Conservation (phyloP, 2,888 invertebrate species). For the Podotricha telesiphe region DNA sequence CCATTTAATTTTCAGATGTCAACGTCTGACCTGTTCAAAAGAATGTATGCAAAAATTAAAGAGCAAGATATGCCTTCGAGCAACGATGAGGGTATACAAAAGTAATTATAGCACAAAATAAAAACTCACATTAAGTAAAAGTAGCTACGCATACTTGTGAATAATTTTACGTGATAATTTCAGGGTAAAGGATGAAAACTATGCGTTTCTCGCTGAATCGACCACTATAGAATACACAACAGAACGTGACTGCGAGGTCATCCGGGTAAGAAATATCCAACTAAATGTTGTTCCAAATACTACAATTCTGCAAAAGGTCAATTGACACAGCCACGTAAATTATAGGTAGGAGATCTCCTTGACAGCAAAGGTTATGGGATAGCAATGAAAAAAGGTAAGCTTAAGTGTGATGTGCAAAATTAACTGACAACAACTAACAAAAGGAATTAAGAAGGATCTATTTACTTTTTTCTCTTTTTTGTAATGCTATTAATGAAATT, state of each 20-base stretch:
- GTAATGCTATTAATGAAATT: too few relatives aligned
- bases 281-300: neutral
- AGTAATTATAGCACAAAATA: constrained; percentile 53
- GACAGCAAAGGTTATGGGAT: constrained; percentile 95
- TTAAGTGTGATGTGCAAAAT: neutral
- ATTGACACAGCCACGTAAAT: neutral
- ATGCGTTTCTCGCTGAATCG: constrained; percentile 96
- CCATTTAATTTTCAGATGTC: constrained; percentile 84
- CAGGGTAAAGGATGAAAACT: constrained; percentile 70
- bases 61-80: constrained; percentile 79
- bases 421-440: neutral
- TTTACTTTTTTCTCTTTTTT: neutral
- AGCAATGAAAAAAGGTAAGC: constrained; percentile 90
- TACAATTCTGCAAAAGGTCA: neutral
- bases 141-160: neutral
- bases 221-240: constrained; percentile 93
- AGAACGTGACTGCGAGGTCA: constrained; percentile 89
- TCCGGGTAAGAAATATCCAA: constrained; percentile 71
- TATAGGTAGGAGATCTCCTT: constrained; percentile 87
- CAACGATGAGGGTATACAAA: constrained; percentile 86
- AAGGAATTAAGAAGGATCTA: neutral
- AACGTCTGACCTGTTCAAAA: constrained; percentile 87
- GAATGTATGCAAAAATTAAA: constrained; percentile 91
- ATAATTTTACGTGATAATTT: neutral
- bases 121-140: neutral